phyloP scores from a whole-genome alignment of 2,888 invertebrate genomes.

The Drosophila phalerata region DNA sequence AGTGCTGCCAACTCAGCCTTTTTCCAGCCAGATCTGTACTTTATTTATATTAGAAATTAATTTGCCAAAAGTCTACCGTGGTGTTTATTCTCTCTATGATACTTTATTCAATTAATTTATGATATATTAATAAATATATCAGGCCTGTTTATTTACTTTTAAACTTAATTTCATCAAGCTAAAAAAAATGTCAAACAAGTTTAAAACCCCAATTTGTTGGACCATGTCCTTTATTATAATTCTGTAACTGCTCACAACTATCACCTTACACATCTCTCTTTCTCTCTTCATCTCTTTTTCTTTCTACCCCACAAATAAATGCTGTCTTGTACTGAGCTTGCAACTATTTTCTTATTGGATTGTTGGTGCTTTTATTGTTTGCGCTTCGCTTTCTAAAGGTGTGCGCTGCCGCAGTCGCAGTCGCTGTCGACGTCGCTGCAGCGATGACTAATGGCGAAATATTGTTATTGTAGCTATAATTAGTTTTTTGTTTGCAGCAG shows the following conservation, averaged over 20 bases:
- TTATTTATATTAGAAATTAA: background rate
- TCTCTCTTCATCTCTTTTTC: slow-evolving; percentile 1
- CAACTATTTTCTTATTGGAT: slow-evolving; percentile 59
- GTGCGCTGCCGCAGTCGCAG: slow-evolving; percentile 43
- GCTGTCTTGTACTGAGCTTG: slow-evolving; percentile 17
- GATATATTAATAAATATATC: too few relatives aligned
- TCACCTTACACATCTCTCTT: background rate
- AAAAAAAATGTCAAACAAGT: too few relatives aligned
- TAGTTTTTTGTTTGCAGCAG: slow-evolving; percentile 31
- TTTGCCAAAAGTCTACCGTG: background rate
- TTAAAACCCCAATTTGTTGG: too few relatives aligned
- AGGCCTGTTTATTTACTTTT: too few relatives aligned
- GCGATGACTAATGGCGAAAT: slow-evolving; percentile 69
- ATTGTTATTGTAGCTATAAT: slow-evolving; percentile 43
- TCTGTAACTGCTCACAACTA: background rate
- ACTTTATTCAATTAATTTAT: too few relatives aligned
- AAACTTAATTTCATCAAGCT: too few relatives aligned
- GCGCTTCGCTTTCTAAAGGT: slow-evolving; percentile 75
- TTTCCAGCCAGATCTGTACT: background rate
- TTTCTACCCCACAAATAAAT: background rate
- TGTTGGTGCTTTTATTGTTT: slow-evolving; percentile 51
- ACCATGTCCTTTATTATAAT: too few relatives aligned
- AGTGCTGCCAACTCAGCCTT: background rate
- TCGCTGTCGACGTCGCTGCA: slow-evolving; percentile 13
- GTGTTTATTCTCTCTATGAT: too few relatives aligned